These are phyloP conservation scores for Magallana gigas DNA, from an alignment of 1,140 invertebrate species.

Conservation along the genomic window DNA sequence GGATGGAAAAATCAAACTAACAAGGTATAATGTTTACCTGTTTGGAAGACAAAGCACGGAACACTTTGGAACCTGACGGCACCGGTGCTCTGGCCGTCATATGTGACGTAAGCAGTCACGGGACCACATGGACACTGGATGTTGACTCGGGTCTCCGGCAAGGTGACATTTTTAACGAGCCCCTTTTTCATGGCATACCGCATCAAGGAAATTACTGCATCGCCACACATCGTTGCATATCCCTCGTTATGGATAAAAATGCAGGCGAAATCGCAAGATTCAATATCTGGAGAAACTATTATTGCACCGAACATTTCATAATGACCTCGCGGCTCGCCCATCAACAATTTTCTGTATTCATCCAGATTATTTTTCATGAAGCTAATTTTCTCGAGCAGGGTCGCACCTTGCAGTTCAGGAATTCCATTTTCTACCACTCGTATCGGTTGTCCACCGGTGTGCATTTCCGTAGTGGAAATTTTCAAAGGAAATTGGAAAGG, in stretches of 20 bases:
- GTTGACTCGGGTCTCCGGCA: constrained; percentile 70
- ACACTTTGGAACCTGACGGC: constrained; percentile 75
- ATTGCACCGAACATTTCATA: constrained; percentile 77
- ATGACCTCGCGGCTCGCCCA: constrained; percentile 78
- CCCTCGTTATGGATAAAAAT: constrained; percentile 79
- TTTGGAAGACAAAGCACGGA: constrained; percentile 71
- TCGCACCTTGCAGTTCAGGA: constrained; percentile 66
- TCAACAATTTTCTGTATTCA: constrained; percentile 70
- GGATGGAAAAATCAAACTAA: no score
- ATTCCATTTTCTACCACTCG: constrained; percentile 75
- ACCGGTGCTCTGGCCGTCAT: constrained; percentile 57
- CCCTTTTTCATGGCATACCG: constrained; percentile 70
- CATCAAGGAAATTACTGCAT: constrained; percentile 76
- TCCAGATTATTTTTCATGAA: constrained; percentile 68
- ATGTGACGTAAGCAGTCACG: constrained; percentile 70
- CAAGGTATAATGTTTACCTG: constrained; percentile 59
- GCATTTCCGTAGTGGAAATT: constrained; percentile 75
- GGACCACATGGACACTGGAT: constrained; percentile 78
- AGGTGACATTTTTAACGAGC: constrained; percentile 58
- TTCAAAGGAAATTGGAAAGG: neutral
- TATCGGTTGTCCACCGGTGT: constrained; percentile 76
- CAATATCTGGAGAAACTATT: constrained; percentile 68
- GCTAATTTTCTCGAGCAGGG: constrained; percentile 73
- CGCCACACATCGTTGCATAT: constrained; percentile 79
- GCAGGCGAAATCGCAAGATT: constrained; percentile 72